Base-by-base conservation (phyloP, 2,888 invertebrate genomes). In the Parthenolecanium corni region DNA sequence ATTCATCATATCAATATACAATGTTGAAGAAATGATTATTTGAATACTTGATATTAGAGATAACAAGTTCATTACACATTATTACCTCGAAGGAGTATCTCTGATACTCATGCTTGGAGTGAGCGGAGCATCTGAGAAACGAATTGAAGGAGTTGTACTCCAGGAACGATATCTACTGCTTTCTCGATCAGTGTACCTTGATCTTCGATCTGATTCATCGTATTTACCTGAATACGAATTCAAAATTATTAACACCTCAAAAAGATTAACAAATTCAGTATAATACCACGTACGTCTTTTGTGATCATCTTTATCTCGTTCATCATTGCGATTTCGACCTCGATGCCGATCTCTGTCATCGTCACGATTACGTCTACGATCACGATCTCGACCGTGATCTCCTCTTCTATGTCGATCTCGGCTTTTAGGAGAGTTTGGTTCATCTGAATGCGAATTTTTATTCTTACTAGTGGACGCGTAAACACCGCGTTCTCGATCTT, bases 91-190 rank as follows among this genome's bases (percentile, higher is more conserved):
- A 0, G 84, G 80, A 1, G 81, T 79, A 69, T 81, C 81, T 70
- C 78, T 80, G 1, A 80, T 74, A 69, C 76, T 76, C 12, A 80
- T 79, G 74, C 80, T 82, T 0, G 94, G 94, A 12, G 93, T 94
- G 65, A 80, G 80, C 0, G 93, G 92, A 72, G 92, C 93, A 76
- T 92, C 90, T 71, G 80, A 83, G 71, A 88, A 88, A 52, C 83
- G 63, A 42, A 53, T 54, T n/a, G 66, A 66, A n/a, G 64, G 64
- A 20, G 64, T 66, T 36, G 62, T 58, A 53, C 58, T 58, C n/a
- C 53, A 63, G 14, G 53, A 42, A n/a, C n/a, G n/a, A 51, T 57
- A 46, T 58, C 64, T 38, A 12, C 52, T 52, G 18, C 24, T 63
- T 25, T 62, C 58, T 14, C 52, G 49, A 31, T 31, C n/a, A 52